Conservation (phyloP, 1,140 invertebrate genomes). For the Cataglyphis hispanica region DNA sequence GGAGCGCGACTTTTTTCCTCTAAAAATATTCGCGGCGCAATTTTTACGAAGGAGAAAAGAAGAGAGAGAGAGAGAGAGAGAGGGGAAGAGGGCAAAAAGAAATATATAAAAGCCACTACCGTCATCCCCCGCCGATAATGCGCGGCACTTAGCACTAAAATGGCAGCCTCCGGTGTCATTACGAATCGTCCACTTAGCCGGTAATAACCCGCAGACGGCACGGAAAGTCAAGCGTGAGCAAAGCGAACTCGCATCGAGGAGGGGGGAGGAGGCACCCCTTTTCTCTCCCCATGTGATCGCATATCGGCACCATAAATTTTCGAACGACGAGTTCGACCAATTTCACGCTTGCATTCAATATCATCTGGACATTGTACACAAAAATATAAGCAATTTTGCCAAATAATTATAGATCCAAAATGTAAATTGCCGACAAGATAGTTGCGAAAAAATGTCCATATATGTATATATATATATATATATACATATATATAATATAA, state of each 20-base stretch:
- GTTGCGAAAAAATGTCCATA: background rate
- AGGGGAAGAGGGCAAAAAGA: too few species aligned
- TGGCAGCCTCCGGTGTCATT: constrained; percentile 80
- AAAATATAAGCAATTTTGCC: background rate
- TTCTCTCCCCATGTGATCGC: constrained; percentile 36
- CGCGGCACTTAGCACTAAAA: constrained; percentile 79
- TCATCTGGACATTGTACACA: background rate
- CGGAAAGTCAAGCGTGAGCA: constrained; percentile 74
- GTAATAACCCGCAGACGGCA: constrained; percentile 77
- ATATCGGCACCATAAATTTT: constrained; percentile 30
- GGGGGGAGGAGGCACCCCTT: constrained; percentile 27
- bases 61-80: background rate
- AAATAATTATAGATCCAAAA: background rate
- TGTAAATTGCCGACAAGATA: background rate
- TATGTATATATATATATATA: background rate
- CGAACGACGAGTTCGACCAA: background rate
- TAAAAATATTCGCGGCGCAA: constrained; percentile 7
- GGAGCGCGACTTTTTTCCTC: background rate
- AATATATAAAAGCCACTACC: constrained; percentile 62
- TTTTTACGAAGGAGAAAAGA: background rate
- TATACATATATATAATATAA: background rate
- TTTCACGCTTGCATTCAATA: background rate
- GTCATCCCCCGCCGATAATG: constrained; percentile 78
- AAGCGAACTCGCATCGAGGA: constrained; percentile 63
- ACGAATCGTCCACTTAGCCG: constrained; percentile 78